Evolutionary conservation across 2,113 vertebrate genomes (phyloP).

Genomic region (Strix aluco): DNA sequence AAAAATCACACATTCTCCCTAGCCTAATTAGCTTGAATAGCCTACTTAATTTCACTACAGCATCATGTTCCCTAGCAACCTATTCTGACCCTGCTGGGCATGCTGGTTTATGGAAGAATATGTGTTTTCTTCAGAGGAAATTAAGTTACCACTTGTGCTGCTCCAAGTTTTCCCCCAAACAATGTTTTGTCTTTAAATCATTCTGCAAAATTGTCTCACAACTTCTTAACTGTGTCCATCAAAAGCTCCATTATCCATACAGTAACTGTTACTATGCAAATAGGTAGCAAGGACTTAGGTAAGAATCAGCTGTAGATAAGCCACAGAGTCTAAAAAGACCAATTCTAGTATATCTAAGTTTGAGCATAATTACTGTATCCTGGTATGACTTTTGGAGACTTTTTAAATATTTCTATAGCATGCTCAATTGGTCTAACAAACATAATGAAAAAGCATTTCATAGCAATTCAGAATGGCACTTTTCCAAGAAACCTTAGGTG

Average conservation of each 20-base stretch:
- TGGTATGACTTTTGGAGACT: neutral
- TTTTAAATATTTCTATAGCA: neutral
- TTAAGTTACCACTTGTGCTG: neutral
- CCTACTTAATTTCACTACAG: slow-evolving; percentile 14
- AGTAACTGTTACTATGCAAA: neutral
- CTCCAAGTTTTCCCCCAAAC: neutral
- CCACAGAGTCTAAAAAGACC: neutral
- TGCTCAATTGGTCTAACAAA: neutral
- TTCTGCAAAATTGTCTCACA: neutral
- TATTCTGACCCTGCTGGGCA: neutral
- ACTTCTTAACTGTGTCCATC: neutral
- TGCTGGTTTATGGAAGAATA: neutral
- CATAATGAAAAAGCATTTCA: neutral
- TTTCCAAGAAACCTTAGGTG: neutral
- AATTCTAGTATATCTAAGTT: neutral
- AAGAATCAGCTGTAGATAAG: neutral
- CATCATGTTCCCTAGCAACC: slow-evolving; percentile 37
- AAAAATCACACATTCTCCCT: neutral
- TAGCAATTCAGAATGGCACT: neutral
- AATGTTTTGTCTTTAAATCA: neutral
- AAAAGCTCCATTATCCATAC: neutral
- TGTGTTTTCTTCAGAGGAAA: neutral
- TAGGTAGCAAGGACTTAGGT: neutral
- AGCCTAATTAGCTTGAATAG: slow-evolving; percentile 7
- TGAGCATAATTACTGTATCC: neutral